Evolutionary conservation across 2,113 vertebrate genomes (phyloP), one percentile per base, ranked within the genome.

Genomic region (Silurus asotus): DNA sequence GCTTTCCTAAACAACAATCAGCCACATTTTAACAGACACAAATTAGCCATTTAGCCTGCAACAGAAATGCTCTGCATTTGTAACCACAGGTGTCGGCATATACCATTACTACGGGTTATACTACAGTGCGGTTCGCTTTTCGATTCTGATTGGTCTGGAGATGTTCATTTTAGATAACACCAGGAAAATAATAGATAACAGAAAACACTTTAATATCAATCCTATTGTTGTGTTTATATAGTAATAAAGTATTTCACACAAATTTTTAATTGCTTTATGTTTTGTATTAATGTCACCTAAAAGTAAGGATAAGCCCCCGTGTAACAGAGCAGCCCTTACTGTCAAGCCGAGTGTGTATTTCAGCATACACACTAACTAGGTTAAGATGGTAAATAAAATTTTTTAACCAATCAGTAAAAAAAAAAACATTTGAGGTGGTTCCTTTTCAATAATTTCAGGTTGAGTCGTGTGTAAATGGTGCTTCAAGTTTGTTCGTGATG

Each of bases 1-100:
- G 45, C 62, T 88, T 88, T 72, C 45, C 69, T 86, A 48, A 80
- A 83, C 84, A 28, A 70, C 28, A 79, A 53, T 51, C 76, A 49
- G 51, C 15, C 86, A 80, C 65, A 72, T 82, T 84, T 84, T 48
- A 79, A 37, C 82, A 83, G 48, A 72, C 25, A 11, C 8, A 74
- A 76, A 84, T 84, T 81, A 80, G 77, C 45, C 61, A 55, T 56
- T 61, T 51, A 56, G 37, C 45, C 37, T 61, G 14, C 64, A 69
- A 75, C 20, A 15, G 49, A 80, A 80, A 45, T 61, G 61, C 20
- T 45, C 72, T 51, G 83, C 67, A 65, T 86, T 81, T 81, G n/a
- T 11, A 49, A 65, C 61, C 45, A 82, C 61, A 51, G 61, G 6
- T 82, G 45, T 25, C 7, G 19, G 23, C 25, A 48, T 65, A 48